Evolutionary conservation across 2,113 vertebrate genomes (phyloP), one percentile per base, ranked within the genome.

Genomic region (Prietella phreatophila): DNA sequence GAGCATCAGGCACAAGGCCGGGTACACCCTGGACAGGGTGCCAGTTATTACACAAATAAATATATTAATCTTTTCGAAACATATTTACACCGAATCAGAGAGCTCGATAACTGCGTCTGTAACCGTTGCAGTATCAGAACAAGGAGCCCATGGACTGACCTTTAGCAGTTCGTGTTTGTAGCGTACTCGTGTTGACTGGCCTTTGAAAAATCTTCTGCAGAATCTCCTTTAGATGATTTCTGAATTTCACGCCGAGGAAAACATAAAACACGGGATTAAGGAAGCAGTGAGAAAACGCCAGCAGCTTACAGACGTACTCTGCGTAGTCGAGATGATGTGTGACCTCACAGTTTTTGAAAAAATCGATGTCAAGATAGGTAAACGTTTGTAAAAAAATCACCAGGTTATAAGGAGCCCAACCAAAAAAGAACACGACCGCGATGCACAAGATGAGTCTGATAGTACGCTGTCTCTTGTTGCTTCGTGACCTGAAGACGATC

Each of bases 201-300:
- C 69, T 84, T 14, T 86, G 85, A 82, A 90, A 91, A 33, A 88
- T 76, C 3, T 79, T 90, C 10, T n/a, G 89, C 83, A 94, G 86
- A 10, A 97, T 87, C 10, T 22, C 92, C 53, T 95, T 95, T 81
- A 98, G 92, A 90, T 98, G 97, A 10, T 91, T 95, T 90, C 95
- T 96, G 92, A 99, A 99, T 92, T 97, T 99, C 69, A 97, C 95
- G 25, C 97, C 97, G 0, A 97, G 95, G 15, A 99, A 96, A 15
- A 95, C 97, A 1, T 98, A 99, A 90, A 98, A 96, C 71, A 99
- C 95, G 0, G 98, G 98, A 90, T 99, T 99, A 86, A 99, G 93
- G 90, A 96, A 98, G 91, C 97, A 99, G 89, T 99, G 97, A 20
- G 95, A 97, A 90, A 97, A 98, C 56, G 97, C 97, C 19, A 99